These are phyloP conservation scores for Drosophila kanekoi DNA, from an alignment of 2,888 invertebrate species.

Conservation along the genomic window DNA sequence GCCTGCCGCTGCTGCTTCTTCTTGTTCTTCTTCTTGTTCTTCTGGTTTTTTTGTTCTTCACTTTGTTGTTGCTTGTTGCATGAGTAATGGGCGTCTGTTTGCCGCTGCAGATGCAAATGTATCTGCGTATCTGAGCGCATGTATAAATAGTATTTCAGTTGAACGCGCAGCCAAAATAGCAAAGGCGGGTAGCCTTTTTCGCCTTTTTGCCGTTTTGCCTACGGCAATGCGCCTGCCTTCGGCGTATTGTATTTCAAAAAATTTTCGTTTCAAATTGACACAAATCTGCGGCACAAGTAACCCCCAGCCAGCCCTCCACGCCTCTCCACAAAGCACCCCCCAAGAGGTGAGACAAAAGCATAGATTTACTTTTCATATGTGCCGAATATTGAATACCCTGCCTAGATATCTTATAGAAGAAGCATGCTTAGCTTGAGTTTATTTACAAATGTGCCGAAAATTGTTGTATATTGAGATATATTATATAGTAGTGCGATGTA, in stretches of 20 bases:
- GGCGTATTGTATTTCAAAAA: constrained; percentile 74
- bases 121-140: constrained; percentile 63
- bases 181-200: constrained; percentile 49
- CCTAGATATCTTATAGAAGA: too few species aligned
- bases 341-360: constrained; percentile 38
- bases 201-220: constrained; percentile 25
- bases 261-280: constrained; percentile 67
- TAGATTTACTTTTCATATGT: neutral
- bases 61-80: constrained; percentile 53
- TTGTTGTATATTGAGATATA: too few species aligned
- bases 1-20: neutral
- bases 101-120: constrained; percentile 65
- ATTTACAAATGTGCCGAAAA: too few species aligned
- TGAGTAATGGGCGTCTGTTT: constrained; percentile 69
- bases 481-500: too few species aligned
- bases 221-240: neutral
- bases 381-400: constrained; percentile 2
- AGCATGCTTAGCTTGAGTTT: too few species aligned
- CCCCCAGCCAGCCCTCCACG: neutral
- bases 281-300: constrained; percentile 48
- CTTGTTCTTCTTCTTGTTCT: constrained; percentile 9
- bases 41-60: constrained; percentile 2
- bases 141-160: constrained; percentile 80
- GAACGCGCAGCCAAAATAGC: constrained; percentile 80
- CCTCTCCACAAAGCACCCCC: neutral